Evolutionary conservation across 2,888 invertebrate species (phyloP), one percentile per base, ranked within the genome.

Genomic region (Serrognathus titanus): DNA sequence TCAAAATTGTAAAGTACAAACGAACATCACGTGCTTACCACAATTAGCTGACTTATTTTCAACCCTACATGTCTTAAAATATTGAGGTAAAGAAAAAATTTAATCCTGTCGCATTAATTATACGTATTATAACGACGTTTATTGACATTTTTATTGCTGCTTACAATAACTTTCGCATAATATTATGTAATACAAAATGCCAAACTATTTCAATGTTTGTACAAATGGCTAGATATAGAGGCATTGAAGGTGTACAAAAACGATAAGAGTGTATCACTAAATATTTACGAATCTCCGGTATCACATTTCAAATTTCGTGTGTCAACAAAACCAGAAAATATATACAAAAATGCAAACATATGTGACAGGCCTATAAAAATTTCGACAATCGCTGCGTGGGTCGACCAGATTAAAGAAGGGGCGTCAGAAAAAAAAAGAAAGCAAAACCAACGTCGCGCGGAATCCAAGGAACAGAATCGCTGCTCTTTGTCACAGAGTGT

Each of bases 281-380:
- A 40, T 13, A 40, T 40, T 13, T 13, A 40, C 40, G 11, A 40
- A 40, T 40, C 11, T 9, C 13, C 40, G 40, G 12, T 40, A 40
- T 40, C 40, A 8, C 13, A 43, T 43, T 43, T 43, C 43, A 7
- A 43, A 43, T 43, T 43, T 13, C 43, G 20, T 11, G 12, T 43
- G 38, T 53, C 53, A 48, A 48, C 38, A 38, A 12, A 8, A 20
- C 39, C 7, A 37, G 11, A 51, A 51, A 51, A 52, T 11, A 58
- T 55, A 24, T 39, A 40, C 48, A 37, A 60, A 60, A 60, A 60
- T 60, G 60, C 55, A 54, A 60, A 60, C 60, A 60, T 57, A 45
- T 60, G 53, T 49, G 37, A 36, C 12, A 48, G 47, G 49, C 40
- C 49, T 48, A 59, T 60, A 60, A 57, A 57, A 60, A 51, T 57